Evolutionary conservation across 2,113 vertebrate genomes (phyloP), one percentile per base, ranked within the genome.

Genomic region (Nesogale talazaci): DNA sequence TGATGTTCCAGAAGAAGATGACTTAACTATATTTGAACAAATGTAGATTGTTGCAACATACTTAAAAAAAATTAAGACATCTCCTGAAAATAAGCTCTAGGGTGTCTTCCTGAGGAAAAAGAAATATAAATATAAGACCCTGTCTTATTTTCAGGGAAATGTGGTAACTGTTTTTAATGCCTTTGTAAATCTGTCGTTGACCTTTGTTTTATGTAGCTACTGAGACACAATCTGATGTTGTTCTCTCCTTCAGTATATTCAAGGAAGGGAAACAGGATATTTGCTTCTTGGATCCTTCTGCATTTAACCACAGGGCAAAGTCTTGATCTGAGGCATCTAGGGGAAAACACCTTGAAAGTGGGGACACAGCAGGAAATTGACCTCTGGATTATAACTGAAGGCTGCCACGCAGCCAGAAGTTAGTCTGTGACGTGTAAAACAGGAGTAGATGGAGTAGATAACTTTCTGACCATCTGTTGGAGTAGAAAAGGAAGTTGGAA

Each of bases 401-500:
- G 59, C 38, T 90, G 81, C 36, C 40, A 81, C 16, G 67, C 69
- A 10, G 17, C 15, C 63, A 72, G n/a, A 14, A 65, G 25, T 59
- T 57, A 81, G 59, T 67, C 19, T 78, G 40, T 69, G 31, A 4
- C 27, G 8, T 75, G 1, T 86, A n/a, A 86, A 27, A 10, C 46
- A 5, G 46, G 46, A 19, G 31, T 42, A 91, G 36, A 56, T 80
- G 22, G 57, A 67, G 65, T 14, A n/a, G 67, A 31, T 69, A 31
- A 69, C 15, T 12, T n/a, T 69, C 31, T 69, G 67, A n/a, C 31
- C 67, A 69, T n/a, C 6, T 69, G 29, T 69, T 42, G 19, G 3
- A 42, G 46, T 34, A 80, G 61, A 72, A 78, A 83, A 95, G 36
- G 34, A 92, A 85, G 14, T 8, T 38, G 23, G 77, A 75, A 85